Conservation (phyloP, 2,888 invertebrate genomes). For the Plebejus anna region DNA sequence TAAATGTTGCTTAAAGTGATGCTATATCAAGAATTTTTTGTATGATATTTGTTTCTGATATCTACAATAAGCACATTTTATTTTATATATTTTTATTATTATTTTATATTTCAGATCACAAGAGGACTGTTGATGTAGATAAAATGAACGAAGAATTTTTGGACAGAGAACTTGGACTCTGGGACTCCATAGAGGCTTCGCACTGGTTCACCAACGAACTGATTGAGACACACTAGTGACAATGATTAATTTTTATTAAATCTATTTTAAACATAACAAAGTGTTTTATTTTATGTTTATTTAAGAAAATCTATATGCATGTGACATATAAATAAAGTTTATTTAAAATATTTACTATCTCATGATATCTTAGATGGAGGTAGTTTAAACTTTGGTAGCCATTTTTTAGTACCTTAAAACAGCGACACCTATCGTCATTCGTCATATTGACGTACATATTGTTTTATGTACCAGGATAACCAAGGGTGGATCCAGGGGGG, state of each 20-base stretch:
- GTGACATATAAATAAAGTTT: no score
- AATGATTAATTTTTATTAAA: constrained; percentile 23
- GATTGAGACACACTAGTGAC: constrained; percentile 74
- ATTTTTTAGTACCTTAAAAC: no score
- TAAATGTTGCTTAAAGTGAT: not conserved
- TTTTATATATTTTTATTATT: not conserved
- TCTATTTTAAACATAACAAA: not conserved
- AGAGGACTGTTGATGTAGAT: constrained; percentile 85
- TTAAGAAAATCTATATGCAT: no score
- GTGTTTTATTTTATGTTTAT: not conserved
- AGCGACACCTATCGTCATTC: no score
- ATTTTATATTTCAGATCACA: constrained; percentile 83
- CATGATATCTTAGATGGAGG: no score
- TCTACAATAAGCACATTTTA: not conserved
- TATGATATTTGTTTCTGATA: no score
- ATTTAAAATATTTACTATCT: no score
- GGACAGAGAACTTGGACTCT: constrained; percentile 87
- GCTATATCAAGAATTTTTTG: no score
- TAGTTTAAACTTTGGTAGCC: no score
- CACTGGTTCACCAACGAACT: constrained; percentile 91
- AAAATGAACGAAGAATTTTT: constrained; percentile 87
- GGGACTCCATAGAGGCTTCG: constrained; percentile 90
- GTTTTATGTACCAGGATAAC: no score
- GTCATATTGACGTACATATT: not conserved
- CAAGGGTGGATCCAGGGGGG: not conserved